Base-by-base conservation (phyloP, 1,140 invertebrate species). In the Zaprionus nigranus region DNA sequence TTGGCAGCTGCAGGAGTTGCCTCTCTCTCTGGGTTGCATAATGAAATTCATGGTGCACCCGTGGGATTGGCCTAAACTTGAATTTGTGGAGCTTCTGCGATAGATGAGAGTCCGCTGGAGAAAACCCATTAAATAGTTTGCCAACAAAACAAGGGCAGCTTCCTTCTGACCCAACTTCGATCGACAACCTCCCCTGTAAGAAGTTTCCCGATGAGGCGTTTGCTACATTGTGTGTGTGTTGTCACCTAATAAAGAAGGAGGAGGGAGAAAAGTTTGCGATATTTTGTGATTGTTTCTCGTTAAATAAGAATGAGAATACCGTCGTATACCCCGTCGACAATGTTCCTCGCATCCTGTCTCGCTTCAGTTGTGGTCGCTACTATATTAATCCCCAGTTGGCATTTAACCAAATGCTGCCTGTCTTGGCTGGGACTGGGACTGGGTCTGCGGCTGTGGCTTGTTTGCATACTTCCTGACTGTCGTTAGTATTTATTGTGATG, bases 221-320 rank as follows among this genome's bases (percentile, higher is more conserved):
- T n/a, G 22, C 40, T 64, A 59, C 60, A 2, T 11, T 30, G 60
- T 64, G 24, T 26, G 24, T 26, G 53, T 71, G 73, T 79, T 70
- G 66, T 76, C 77, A 79, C 73, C 67, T 76, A 76, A 79, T 76
- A 71, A 76, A 64, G 66, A 53, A 12, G 30, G 20, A 46, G 13
- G 20, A 20, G 5, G 11, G n/a, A 12, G 38, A 53, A 72, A 79
- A 79, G 59, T 79, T 79, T 76, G 54, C 46, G 53, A 69, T 68
- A 77, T 77, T 79, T 79, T 79, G 74, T 79, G 78, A 79, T 79
- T 79, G 77, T 79, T 77, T 79, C 67, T 73, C 78, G 78, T 79
- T 79, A 77, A 79, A 77, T 79, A 75, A 79, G 67, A 79, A 77
- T 79, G 70, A 75, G 67, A 69, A 75, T 71, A 66, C 38, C 63